Conservation (phyloP, 2,797 vertebrate genomes). For the Tenualosa thibaudeaui region DNA sequence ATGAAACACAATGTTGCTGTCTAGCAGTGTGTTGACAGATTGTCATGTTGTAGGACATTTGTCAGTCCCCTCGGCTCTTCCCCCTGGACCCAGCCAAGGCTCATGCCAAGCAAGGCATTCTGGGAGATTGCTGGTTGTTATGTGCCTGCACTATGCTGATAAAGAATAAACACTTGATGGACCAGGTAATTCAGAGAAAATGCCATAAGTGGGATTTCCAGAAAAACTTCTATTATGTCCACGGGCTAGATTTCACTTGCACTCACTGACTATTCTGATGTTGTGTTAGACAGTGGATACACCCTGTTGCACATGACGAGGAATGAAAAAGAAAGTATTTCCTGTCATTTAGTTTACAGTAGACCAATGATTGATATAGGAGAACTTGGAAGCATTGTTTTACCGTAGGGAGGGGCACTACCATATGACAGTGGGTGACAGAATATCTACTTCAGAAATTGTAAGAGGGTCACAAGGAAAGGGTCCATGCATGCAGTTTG, state of each 20-base stretch:
- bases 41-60: conserved; percentile 81
- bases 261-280: neutral
- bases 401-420: too few relatives aligned
- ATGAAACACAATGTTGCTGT: neutral
- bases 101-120: conserved; percentile 88
- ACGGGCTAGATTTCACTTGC: neutral
- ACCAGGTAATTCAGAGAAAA: conserved; percentile 76
- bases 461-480: neutral
- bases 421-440: too few relatives aligned
- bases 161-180: conserved; percentile 79
- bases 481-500: neutral
- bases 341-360: neutral
- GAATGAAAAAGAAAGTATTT: too few relatives aligned
- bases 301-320: neutral
- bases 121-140: conserved; percentile 97
- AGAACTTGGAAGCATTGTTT: neutral
- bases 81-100: conserved; percentile 73
- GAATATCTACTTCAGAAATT: too few relatives aligned
- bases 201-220: neutral
- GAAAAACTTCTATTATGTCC: too few relatives aligned
- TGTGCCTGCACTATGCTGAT: conserved; percentile 89
- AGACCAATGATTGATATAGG: neutral
- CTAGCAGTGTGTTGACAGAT: neutral
- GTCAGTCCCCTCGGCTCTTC: conserved; percentile 79
- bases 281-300: neutral